Base-by-base conservation (phyloP, 2,113 vertebrate species). In the Prolemur simus region DNA sequence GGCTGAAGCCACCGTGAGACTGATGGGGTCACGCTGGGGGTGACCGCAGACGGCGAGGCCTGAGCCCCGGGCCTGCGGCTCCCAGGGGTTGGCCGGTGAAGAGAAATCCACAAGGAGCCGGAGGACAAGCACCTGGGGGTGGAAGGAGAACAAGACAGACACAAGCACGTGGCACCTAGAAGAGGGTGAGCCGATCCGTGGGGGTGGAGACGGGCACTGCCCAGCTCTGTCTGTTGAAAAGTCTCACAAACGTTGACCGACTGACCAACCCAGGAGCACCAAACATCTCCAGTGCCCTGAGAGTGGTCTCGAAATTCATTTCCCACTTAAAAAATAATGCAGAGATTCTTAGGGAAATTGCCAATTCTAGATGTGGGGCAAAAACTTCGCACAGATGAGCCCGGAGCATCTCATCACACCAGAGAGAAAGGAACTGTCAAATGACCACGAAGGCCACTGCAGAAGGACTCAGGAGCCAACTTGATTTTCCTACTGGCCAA, bases 41-140 rank as follows among this genome's bases (percentile, higher is more conserved):
- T 18, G 15, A 2, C 21, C 8, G 21, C 14, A 27, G 73, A 4
- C 9, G 39, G 17, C 2, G 10, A 18, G 2, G 54, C 12, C 15
- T 1, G 84, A 34, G 78, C 23, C 7, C 9, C 20, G 5, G 5
- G 32, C 49, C 4, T 1, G 1, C 10, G 2, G 23, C 29, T 2
- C 8, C 4, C 39, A 6, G 47, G n/a, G 32, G 8, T 0, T 21
- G 37, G 29, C 42, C 29, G 42, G 3, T 1, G 20, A 18, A n/a
- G 34, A 58, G 52, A 17, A 3, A 21, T 27, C 54, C 34, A 11
- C 20, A 20, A 8, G 60, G 9, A 39, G 39, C 63, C 42, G 12
- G 9, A 60, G 58, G n/a, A 42, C 25, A 15, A 52, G 49, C 49
- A 15, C 13, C 68, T 15, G 45, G 54, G n/a, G n/a, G 45, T 12